Evolutionary conservation across 2,113 vertebrate genomes (phyloP), one percentile per base, ranked within the genome.

Genomic region (Cairina moschata): DNA sequence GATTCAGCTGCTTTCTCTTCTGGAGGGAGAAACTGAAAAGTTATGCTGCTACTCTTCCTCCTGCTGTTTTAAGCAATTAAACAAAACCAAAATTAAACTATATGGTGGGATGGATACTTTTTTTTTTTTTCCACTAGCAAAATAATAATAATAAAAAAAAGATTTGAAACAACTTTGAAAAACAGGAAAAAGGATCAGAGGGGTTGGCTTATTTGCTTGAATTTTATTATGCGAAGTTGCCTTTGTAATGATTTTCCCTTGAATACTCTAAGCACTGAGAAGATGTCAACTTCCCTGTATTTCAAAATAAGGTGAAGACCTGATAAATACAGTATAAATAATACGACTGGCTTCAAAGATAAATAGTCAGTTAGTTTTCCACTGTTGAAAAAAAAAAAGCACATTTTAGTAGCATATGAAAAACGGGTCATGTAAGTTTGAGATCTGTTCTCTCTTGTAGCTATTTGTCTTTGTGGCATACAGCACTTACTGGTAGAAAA

Each of bases 241-340:
- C 44, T 96, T 95, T 87, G 60, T 58, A 94, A 63, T 73, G 1
- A 69, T 96, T 96, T 96, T 46, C 29, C 68, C 31, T 63, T 79
- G 56, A 78, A 73, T 92, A 66, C 31, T 50, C 83, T 46, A 94
- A 90, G 75, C 28, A 34, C 44, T 91, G 34, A 14, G 8, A 93
- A 82, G 42, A 63, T 69, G 73, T 83, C 77, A 90, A 55, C 20
- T 86, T 34, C 36, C 36, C 16, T 90, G 54, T 76, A 75, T 96
- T 97, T 97, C 91, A 94, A 91, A 97, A 92, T 83, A 89, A 73
- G 93, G 84, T 82, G 82, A 96, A 85, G 88, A 88, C 55, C 65
- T 89, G 91, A 93, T 95, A 96, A 96, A 96, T 95, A 77, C 62
- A 56, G 71, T 86, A 94, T 93, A 92, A 96, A 91, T 78, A 93